Conservation (phyloP, 2,113 vertebrate genomes). For the Pionites leucogaster region DNA sequence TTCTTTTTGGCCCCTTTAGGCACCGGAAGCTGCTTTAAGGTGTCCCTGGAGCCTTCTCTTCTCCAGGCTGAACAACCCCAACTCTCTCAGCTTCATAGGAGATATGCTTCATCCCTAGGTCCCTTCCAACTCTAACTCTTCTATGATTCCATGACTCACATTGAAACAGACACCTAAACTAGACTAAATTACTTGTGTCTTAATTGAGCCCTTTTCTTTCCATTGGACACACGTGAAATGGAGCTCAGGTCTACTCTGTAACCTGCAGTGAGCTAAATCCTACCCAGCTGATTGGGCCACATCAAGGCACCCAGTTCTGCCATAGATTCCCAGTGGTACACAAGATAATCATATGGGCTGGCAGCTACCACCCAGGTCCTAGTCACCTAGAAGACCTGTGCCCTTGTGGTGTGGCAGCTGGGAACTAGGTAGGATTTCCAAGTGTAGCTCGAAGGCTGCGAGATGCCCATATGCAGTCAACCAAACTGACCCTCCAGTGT, state of each 20-base stretch:
- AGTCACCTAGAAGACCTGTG: not conserved
- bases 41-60: not conserved
- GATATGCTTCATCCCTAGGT: not conserved
- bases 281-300: not conserved
- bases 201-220: not conserved
- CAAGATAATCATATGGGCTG: not conserved
- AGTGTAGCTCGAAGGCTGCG: not conserved
- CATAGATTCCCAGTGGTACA: rapidly evolving
- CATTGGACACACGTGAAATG: rapidly evolving
- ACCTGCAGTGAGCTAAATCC: not conserved
- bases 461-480: not conserved
- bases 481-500: not conserved
- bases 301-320: not conserved
- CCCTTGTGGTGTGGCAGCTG: not conserved
- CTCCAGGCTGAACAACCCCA: not conserved
- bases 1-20: not conserved
- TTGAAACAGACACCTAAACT: not conserved
- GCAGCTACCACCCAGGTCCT: not conserved
- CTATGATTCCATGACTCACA: not conserved
- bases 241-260: not conserved
- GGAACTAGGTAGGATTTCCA: not conserved
- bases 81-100: not conserved
- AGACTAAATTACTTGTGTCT: too few species aligned
- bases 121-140: not conserved
- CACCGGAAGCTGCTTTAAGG: not conserved